Base-by-base conservation (phyloP, 2,113 vertebrate genomes). In the Jaculus jaculus region DNA sequence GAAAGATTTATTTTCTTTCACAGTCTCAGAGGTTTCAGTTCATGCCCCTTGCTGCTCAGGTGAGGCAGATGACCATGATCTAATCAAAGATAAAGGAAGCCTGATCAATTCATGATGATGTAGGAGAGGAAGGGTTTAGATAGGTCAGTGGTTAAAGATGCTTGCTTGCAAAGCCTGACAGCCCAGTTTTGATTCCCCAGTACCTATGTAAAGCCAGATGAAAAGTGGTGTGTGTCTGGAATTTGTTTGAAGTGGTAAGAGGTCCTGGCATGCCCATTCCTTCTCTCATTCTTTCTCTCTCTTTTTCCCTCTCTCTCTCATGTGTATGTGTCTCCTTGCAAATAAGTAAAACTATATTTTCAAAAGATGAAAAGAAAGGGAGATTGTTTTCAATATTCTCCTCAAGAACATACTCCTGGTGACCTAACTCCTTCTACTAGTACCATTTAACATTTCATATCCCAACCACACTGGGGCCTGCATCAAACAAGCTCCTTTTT, bases 371-470 rank as follows among this genome's bases (percentile, higher is more conserved):
- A 68, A 26, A 28, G 28, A 32, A 30, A 68, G 66, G 13, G 66
- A 68, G 66, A 28, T n/a, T n/a, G 11, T 16, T 21, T 16, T 17
- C 24, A 86, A 16, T 24, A 73, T 42, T 26, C 24, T 18, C 20
- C 21, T 32, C 10, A 60, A 66, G 37, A 8, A 23, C 1, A 61
- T 23, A 26, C 82, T 84, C 32, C 23, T 0, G 21, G 16, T n/a
- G 16, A 15, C 34, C 4, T 0, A 17, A n/a, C 4, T 83, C 3
- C 30, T 20, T 10, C 7, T 3, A 5, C 21, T 58, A 39, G 30
- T 4, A 6, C 34, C 37, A 54, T 54, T 54, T 54, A 26, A 58
- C 21, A 58, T 28, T 58, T 1, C 78, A 66, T 10, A 28, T 78
- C 28, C 4, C 39, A 78, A n/a, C 3, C 30, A 91, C 6, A 16